phyloP scores from a whole-genome alignment of 2,888 invertebrate species.

The Aporophyla nigra region DNA sequence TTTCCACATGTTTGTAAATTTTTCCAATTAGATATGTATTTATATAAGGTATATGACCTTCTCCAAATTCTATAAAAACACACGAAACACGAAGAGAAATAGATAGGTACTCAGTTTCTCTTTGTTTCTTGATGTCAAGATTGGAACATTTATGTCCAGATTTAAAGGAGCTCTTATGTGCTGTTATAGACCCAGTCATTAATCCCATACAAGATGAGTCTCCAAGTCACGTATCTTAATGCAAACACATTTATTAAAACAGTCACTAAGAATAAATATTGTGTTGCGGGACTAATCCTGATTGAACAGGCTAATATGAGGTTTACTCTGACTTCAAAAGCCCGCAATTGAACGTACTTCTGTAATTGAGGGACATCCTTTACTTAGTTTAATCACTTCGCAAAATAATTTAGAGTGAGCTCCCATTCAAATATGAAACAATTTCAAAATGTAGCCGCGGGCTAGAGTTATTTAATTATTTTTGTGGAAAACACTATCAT shows the following conservation, averaged over 20 bases:
- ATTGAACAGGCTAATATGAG: not conserved
- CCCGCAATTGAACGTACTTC: not conserved
- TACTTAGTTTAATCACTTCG: constrained; percentile 1
- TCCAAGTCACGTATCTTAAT: not conserved
- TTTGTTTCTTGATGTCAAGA: too few species aligned
- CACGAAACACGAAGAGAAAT: not conserved
- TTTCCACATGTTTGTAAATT: not conserved
- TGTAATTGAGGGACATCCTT: not conserved
- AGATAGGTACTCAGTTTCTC: too few species aligned
- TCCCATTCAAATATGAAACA: constrained; percentile 10
- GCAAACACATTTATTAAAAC: not conserved
- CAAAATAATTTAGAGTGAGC: constrained; percentile 5
- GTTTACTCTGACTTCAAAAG: not conserved
- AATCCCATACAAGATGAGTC: not conserved
- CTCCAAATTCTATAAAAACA: not conserved
- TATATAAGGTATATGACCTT: not conserved
- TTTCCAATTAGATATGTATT: too few species aligned
- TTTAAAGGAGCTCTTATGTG: not conserved
- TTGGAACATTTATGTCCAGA: not conserved
- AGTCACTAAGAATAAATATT: not conserved
- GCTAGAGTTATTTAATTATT: constrained; percentile 10
- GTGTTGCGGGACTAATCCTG: not conserved
- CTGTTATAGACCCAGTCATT: not conserved
- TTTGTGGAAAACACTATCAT: not conserved
- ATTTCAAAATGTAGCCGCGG: not conserved